These are phyloP conservation scores for Whitmania pigra DNA, from an alignment of 1,140 invertebrate species.

Conservation along the genomic window DNA sequence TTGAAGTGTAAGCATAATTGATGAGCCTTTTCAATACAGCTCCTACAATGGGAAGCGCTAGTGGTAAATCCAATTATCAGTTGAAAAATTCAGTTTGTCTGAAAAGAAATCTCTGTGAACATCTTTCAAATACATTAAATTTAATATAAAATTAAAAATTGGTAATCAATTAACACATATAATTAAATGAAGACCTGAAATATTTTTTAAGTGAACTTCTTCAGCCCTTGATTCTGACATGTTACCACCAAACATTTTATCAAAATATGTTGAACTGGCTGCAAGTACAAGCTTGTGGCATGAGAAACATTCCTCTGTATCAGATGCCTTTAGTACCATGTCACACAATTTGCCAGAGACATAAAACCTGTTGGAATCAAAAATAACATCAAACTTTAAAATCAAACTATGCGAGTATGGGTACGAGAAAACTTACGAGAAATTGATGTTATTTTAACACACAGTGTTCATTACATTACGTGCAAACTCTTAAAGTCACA, in stretches of 20 bases:
- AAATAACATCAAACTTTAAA: not conserved
- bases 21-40: slow-evolving; percentile 18
- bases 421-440: not conserved
- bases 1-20: slow-evolving; percentile 24
- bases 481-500: not conserved
- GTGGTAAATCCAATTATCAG: too few species aligned
- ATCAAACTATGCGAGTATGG: not conserved
- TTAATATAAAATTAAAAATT: not conserved
- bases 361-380: slow-evolving; percentile 13
- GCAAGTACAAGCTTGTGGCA: slow-evolving; percentile 24
- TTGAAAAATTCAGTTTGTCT: too few species aligned
- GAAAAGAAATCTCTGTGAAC: not conserved
- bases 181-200: slow-evolving; percentile 8
- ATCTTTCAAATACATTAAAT: not conserved
- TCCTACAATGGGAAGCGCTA: not conserved
- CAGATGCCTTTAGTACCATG: slow-evolving; percentile 11
- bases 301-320: slow-evolving; percentile 11
- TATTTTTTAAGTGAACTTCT: slow-evolving; percentile 20
- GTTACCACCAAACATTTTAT: slow-evolving; percentile 23
- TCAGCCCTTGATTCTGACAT: slow-evolving; percentile 20
- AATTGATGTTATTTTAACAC: not conserved
- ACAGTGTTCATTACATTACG: not conserved
- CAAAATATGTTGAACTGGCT: slow-evolving; percentile 25
- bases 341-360: slow-evolving; percentile 21
- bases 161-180: not conserved